A percentile compares a stretch with the other conserved stretches of the same genome.
These are phyloP conservation scores for Phoxinus dragarum DNA, from an alignment of 2,797 vertebrate species.

Conservation along the genomic window DNA sequence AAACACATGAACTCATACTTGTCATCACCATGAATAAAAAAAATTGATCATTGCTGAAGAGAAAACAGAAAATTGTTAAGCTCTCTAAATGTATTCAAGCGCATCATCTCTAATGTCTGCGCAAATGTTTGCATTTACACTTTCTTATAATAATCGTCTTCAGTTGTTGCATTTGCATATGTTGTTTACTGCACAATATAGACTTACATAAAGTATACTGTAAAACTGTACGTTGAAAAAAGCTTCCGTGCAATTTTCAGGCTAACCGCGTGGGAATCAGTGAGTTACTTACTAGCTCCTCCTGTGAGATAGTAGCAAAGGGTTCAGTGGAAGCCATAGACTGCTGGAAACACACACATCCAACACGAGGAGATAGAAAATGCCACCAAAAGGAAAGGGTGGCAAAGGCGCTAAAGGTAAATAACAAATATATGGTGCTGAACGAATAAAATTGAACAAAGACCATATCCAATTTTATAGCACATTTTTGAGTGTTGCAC, in stretches of 20 bases:
- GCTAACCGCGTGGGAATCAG: background rate
- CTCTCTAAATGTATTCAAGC: background rate
- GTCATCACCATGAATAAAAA: background rate
- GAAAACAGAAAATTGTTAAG: background rate
- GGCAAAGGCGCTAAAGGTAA: conserved; percentile 81
- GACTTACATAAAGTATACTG: background rate
- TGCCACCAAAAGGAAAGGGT: conserved; percentile 83
- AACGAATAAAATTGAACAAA: background rate
- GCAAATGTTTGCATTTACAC: background rate
- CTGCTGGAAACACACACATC: background rate
- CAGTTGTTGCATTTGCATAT: background rate
- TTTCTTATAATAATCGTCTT: background rate
- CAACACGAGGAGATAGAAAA: conserved; percentile 51
- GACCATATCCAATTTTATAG: too few relatives aligned
- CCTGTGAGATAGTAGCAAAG: background rate
- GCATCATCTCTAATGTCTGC: background rate
- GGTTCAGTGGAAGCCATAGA: background rate
- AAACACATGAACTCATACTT: background rate
- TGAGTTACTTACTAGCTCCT: background rate
- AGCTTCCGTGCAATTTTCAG: background rate
- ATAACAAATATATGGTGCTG: background rate
- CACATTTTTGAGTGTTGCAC: background rate
- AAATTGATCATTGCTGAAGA: background rate
- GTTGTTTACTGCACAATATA: background rate
- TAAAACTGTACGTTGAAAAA: background rate